Conservation (phyloP, 2,888 invertebrate genomes). For the Muschampia plurimacula region DNA sequence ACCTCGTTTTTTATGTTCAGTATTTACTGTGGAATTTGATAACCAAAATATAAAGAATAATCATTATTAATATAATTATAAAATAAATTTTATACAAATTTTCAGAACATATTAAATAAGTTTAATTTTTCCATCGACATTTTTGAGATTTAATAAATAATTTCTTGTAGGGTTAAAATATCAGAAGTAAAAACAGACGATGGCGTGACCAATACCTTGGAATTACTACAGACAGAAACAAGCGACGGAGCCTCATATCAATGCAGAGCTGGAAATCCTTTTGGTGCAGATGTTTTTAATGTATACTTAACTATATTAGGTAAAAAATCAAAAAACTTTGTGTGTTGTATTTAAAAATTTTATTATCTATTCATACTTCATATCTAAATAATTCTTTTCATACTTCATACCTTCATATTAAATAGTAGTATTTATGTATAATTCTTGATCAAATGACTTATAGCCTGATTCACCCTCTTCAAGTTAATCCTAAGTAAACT, state of each 20-base stretch:
- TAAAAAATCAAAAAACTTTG: constrained; percentile 48
- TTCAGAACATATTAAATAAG: no score
- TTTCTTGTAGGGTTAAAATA: constrained; percentile 70
- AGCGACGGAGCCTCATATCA: constrained; percentile 78
- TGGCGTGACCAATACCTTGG: constrained; percentile 72
- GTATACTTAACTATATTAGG: constrained; percentile 77
- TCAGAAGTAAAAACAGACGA: constrained; percentile 78
- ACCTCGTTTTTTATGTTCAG: constrained; percentile 1
- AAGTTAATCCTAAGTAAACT: no score
- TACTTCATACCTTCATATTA: no score
- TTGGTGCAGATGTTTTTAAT: constrained; percentile 75
- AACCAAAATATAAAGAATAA: no score
- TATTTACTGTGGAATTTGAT: not conserved
- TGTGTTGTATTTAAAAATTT: no score
- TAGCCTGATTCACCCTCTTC: no score
- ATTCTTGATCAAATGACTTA: not conserved
- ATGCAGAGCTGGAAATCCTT: constrained; percentile 80
- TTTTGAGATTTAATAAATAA: not conserved
- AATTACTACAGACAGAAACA: constrained; percentile 74
- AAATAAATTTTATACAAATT: no score
- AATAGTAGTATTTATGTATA: not conserved
- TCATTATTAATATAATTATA: no score
- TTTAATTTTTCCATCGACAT: no score
- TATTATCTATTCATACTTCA: no score
- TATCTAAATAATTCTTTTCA: no score